phyloP scores from a whole-genome alignment of 2,113 vertebrate genomes.

The Microcebus ravelobensis region DNA sequence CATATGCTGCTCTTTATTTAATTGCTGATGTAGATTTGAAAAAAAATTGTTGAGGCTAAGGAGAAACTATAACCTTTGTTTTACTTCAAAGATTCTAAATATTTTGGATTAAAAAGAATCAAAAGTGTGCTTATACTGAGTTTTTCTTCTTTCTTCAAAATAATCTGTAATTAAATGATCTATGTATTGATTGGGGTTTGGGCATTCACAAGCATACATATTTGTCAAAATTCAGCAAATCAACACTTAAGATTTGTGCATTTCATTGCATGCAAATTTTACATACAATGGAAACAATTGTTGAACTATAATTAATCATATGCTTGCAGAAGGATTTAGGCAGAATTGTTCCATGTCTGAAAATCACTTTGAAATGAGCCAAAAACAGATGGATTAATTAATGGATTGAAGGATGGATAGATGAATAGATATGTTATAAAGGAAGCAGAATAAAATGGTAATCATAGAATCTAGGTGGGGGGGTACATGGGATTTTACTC shows the following conservation, averaged over 20 bases:
- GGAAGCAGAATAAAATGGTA: background rate
- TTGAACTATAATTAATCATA: slow-evolving; percentile 1
- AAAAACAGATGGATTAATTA: background rate
- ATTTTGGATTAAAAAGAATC: background rate
- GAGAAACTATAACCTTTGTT: background rate
- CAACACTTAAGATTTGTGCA: background rate
- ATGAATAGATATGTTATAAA: background rate
- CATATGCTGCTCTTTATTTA: background rate
- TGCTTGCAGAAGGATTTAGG: background rate
- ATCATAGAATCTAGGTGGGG: background rate
- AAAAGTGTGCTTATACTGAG: background rate
- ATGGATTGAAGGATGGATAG: background rate
- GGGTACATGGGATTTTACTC: background rate
- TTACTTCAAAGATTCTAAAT: slow-evolving; percentile 19
- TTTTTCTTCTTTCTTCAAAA: slow-evolving; percentile 6
- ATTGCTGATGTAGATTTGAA: background rate
- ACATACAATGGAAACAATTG: background rate
- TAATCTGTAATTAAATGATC: background rate
- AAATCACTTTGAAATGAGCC: slow-evolving; percentile 12
- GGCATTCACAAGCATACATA: background rate
- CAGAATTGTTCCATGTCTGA: background rate
- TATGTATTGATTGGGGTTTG: background rate
- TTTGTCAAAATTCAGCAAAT: slow-evolving; percentile 35
- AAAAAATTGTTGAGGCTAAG: background rate
- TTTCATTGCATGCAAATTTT: background rate